Evolutionary conservation across 1,140 invertebrate genomes (phyloP).

Genomic region (Wasmannia auropunctata): DNA sequence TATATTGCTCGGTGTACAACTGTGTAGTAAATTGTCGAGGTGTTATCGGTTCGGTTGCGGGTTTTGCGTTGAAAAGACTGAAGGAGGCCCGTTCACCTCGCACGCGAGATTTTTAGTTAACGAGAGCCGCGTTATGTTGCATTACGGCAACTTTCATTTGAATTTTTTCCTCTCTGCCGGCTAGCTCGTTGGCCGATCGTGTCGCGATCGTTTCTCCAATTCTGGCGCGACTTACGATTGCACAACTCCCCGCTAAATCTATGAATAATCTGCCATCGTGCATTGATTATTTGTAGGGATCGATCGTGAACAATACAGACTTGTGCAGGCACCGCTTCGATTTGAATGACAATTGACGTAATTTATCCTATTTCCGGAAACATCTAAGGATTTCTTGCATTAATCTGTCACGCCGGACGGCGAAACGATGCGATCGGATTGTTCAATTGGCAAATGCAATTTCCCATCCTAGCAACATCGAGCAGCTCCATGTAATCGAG

Average conservation of each 20-base stretch:
- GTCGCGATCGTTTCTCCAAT: conserved; percentile 45
- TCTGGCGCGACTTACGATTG: background rate
- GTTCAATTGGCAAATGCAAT: background rate
- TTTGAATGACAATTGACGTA: conserved; percentile 32
- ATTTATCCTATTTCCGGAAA: conserved; percentile 20
- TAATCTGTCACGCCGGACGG: conserved; percentile 19
- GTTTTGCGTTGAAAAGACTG: conserved; percentile 28
- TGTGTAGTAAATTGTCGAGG: conserved; percentile 17
- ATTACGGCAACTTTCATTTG: conserved; percentile 63
- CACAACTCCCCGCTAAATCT: background rate
- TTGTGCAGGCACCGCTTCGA: background rate
- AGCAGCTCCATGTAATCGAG: background rate
- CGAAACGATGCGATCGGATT: background rate
- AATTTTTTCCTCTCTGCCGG: conserved; percentile 59
- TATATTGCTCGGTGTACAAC: no score
- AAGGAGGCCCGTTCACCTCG: conserved; percentile 26
- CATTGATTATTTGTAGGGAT: background rate
- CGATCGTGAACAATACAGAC: background rate
- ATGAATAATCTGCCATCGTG: conserved; percentile 14
- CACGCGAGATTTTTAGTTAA: conserved; percentile 46
- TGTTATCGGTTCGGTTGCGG: conserved; percentile 4
- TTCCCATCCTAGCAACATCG: background rate
- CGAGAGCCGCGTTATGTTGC: conserved; percentile 9
- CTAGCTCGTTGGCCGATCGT: conserved; percentile 9
- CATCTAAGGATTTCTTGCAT: background rate